phyloP scores from a whole-genome alignment of 2,113 vertebrate genomes.

The Poeciliopsis turrubarensis region DNA sequence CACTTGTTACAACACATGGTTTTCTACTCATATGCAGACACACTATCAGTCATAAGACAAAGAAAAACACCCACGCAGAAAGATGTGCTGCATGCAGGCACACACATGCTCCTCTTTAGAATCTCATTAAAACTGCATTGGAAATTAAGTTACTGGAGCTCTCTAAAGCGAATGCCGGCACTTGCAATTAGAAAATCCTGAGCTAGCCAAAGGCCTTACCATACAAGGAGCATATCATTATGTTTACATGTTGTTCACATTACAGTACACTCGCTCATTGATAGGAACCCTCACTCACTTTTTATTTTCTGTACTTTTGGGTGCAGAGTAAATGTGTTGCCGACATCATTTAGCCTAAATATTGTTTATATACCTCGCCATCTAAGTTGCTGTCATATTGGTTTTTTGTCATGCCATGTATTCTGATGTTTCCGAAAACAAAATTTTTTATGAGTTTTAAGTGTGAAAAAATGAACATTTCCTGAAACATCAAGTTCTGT shows the following conservation, averaged over 20 bases:
- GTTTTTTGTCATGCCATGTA: too few species aligned
- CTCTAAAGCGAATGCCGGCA: conserved; percentile 8
- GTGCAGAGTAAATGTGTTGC: conserved; percentile 19
- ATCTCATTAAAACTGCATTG: conserved; percentile 26
- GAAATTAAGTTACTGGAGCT: conserved; percentile 37
- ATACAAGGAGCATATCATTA: conserved; percentile 26
- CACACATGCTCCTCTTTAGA: conserved; percentile 50
- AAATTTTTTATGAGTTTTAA: too few species aligned
- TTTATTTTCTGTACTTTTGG: conserved; percentile 13
- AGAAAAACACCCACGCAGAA: conserved; percentile 2
- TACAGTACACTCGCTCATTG: conserved; percentile 10
- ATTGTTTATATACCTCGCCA: background rate
- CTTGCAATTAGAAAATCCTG: conserved; percentile 13
- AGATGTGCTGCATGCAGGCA: conserved; percentile 7
- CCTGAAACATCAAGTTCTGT: background rate
- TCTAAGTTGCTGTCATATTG: too few species aligned
- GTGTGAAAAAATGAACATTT: too few species aligned
- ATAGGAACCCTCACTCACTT: conserved; percentile 32
- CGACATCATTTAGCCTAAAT: conserved; percentile 21
- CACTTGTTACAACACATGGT: conserved; percentile 23
- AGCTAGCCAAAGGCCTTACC: conserved; percentile 24
- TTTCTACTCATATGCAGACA: conserved; percentile 17
- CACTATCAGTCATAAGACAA: conserved; percentile 18
- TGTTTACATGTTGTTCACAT: conserved; percentile 36
- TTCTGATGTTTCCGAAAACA: too few species aligned